Evolutionary conservation across 2,888 invertebrate species (phyloP), one percentile per base, ranked within the genome.

Genomic region (Drosophila putrida): DNA sequence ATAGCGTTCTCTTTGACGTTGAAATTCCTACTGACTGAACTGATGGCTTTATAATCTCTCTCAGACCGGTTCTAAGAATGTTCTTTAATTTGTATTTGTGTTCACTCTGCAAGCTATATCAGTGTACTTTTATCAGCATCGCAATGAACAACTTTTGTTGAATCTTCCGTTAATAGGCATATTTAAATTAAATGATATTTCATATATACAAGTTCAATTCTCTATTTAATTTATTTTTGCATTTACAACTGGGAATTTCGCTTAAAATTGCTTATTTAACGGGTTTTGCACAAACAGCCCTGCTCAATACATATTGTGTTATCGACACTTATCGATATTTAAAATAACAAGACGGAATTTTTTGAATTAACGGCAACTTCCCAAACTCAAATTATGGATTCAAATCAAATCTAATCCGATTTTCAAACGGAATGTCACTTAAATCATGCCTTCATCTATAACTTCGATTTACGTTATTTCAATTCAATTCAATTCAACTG

Each of bases 31-130:
- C 31, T 49, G 49, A 59, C 20, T 54, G 46, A 28, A n/a, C 41
- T 60, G 13, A 0, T 27, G 10, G 9, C 35, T 41, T 20, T 10
- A 2, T 9, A 57, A 43, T 31, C 11, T n/a, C 13, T 41, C 39
- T 15, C 10, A 58, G 31, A 58, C 61, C 58, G 65, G 65, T 58
- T 69, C 27, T 11, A n/a, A n/a, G 4, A 10, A 11, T 20, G n/a
- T 33, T 38, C 8, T 63, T 27, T 4, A 27, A 9, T 44, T 38
- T 27, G 28, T 25, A 47, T n/a, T 49, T 38, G 15, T 44, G 20
- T 38, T 8, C 35, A 35, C 9, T 31, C 13, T n/a, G 13, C 31
- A 15, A 38, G 36, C 8, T 25, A 36, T 10, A 35, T 33, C 33
- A 27, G 13, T 10, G 33, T 36, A 11, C 11, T 46, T 44, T 57